Conservation (phyloP, 2,888 invertebrate species). For the Spodoptera littoralis region DNA sequence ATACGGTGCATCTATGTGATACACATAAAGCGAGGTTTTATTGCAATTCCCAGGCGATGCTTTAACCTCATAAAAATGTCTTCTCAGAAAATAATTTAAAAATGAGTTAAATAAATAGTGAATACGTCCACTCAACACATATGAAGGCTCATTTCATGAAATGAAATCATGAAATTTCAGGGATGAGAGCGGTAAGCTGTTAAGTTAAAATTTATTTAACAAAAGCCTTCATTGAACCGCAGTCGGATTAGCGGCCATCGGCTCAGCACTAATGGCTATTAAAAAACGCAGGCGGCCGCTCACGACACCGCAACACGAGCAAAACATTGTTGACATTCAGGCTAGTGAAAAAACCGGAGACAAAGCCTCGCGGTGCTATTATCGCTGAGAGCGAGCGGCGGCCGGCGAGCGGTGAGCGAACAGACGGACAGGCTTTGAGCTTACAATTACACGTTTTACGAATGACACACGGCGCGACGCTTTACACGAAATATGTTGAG, state of each 20-base stretch:
- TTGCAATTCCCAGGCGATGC: too few species aligned
- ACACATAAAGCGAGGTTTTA: too few species aligned
- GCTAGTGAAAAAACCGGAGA: conserved; percentile 42
- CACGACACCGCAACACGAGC: conserved; percentile 43
- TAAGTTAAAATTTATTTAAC: conserved; percentile 10
- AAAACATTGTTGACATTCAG: conserved; percentile 48
- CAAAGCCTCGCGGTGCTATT: conserved; percentile 32
- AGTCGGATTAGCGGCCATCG: conserved; percentile 28
- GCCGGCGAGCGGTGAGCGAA: conserved; percentile 11
- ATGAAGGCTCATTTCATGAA: too few species aligned
- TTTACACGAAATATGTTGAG: conserved; percentile 42
- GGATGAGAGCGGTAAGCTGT: not conserved
- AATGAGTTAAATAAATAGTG: too few species aligned
- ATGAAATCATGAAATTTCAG: too few species aligned
- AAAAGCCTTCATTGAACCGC: conserved; percentile 19
- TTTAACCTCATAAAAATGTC: too few species aligned
- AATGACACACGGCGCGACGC: conserved; percentile 41
- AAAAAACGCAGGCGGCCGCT: conserved; percentile 43
- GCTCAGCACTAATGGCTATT: conserved; percentile 46
- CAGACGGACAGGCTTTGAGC: conserved; percentile 40
- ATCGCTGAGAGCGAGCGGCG: conserved; percentile 18
- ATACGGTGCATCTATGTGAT: too few species aligned
- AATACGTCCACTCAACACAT: too few species aligned
- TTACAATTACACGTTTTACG: conserved; percentile 52
- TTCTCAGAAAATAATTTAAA: too few species aligned